A percentile compares a stretch with the other conserved stretches of the same genome.
phyloP scores from a whole-genome alignment of 1,140 invertebrate genomes.

The Trypoxylus dichotomus region DNA sequence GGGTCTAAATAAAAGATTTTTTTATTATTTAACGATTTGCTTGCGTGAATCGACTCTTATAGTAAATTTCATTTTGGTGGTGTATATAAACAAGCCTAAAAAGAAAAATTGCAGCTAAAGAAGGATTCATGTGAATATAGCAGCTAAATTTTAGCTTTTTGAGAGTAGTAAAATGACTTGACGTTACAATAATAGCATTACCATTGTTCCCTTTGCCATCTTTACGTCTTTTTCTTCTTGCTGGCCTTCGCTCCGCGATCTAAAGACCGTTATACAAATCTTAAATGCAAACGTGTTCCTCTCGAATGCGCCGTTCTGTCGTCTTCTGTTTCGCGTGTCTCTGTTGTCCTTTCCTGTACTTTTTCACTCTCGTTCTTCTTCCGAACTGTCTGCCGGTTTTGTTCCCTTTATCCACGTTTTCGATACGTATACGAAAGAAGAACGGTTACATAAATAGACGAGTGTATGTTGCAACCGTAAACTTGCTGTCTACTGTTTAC shows the following conservation, averaged over 20 bases:
- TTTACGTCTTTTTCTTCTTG: background rate
- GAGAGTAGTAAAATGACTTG: no score
- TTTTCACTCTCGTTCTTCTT: constrained; percentile 17
- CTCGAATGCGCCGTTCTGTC: background rate
- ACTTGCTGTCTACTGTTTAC: no score
- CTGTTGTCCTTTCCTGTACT: constrained; percentile 13
- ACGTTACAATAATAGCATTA: background rate
- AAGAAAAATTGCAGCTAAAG: no score
- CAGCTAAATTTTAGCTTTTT: no score
- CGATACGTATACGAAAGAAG: background rate
- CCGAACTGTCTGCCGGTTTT: background rate
- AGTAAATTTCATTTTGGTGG: no score
- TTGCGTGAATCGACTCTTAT: no score
- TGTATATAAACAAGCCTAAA: no score
- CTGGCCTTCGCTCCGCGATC: background rate
- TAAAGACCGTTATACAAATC: constrained; percentile 16
- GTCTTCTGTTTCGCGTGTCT: constrained; percentile 1
- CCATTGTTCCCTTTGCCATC: background rate
- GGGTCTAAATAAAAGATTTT: no score
- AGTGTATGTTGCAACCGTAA: background rate
- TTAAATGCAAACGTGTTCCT: constrained; percentile 19
- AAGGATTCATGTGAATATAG: no score
- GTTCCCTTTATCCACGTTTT: background rate
- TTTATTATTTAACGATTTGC: no score
- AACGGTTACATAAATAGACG: background rate